Evolutionary conservation across 2,113 vertebrate species (phyloP), one percentile per base, ranked within the genome.

Genomic region (Tragelaphus buxtoni): DNA sequence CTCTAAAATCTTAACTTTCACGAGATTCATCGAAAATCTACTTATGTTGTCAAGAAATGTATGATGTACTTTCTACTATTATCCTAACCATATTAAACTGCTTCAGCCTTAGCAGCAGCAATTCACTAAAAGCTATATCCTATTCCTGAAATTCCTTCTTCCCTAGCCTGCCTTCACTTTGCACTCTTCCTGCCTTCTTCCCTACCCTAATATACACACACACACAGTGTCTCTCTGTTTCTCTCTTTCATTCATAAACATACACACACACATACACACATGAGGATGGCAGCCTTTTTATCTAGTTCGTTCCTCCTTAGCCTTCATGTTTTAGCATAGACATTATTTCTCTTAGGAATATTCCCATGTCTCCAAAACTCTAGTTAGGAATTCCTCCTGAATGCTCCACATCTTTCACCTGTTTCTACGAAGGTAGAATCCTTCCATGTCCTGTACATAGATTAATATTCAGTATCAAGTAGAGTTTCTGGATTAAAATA

Each of bases 141-240:
- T 69, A 30, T 58, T 90, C 79, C 56, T 96, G 58, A 96, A 93
- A 39, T 8, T 82, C 9, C 65, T 88, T 77, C 45, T 6, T 81
- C 20, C 7, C 18, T 60, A 4, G 8, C 20, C n/a, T 84, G 30
- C 13, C 58, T 88, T 7, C 10, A 35, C 12, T 72, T 42, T 51
- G 4, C 10, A 42, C 35, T 90, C 9, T 13, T 90, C n/a, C 8
- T 26, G 77, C 39, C 2, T 11, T 92, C 18, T 74, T n/a, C 5
- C 49, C 5, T 58, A 51, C 3, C 2, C n/a, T 45, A 63, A 89
- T 12, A 55, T 20, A 60, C 4, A 80, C 3, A 53, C 2, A 53
- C 3, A 80, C 10, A 22, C 24, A n/a, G 12, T 17, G 4, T 55
- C 47, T 58, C 18, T 47, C 32, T 81, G n/a, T 42, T 26, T 55